phyloP scores from a whole-genome alignment of 2,888 invertebrate genomes.

The Hypercompe scribonia region DNA sequence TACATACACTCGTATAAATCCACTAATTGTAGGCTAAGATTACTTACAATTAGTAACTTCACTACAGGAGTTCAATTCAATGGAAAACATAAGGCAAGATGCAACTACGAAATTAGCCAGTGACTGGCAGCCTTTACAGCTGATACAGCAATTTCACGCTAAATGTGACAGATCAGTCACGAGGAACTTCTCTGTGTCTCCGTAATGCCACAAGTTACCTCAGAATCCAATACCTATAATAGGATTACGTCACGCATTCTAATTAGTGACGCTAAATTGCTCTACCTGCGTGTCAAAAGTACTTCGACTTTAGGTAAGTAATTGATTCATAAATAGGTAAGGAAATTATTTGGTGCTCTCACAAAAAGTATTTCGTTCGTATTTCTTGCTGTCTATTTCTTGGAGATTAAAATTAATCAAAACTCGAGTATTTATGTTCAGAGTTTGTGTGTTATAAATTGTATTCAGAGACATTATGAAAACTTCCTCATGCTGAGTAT shows the following conservation, averaged over 20 bases:
- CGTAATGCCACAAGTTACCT: conserved; percentile 48
- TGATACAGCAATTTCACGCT: conserved; percentile 50
- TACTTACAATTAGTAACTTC: background rate
- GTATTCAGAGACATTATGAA: too few species aligned
- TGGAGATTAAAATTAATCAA: too few species aligned
- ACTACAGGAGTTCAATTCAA: background rate
- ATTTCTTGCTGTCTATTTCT: background rate
- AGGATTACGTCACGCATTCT: conserved; percentile 39
- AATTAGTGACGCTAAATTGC: conserved; percentile 54
- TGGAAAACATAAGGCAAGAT: conserved; percentile 10
- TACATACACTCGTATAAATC: background rate
- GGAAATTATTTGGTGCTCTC: background rate
- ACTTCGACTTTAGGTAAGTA: conserved; percentile 1
- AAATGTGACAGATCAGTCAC: conserved; percentile 40
- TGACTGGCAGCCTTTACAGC: conserved; percentile 25
- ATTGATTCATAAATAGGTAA: background rate
- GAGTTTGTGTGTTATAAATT: too few species aligned
- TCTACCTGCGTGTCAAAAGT: conserved; percentile 14
- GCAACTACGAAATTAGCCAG: conserved; percentile 21
- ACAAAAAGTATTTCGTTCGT: background rate
- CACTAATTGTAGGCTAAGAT: background rate
- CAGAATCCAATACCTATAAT: conserved; percentile 26
- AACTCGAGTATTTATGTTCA: too few species aligned
- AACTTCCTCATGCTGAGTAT: too few species aligned
- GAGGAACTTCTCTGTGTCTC: conserved; percentile 35